Base-by-base conservation (phyloP, 2,797 vertebrate species). In the Arremon brunneinucha region DNA sequence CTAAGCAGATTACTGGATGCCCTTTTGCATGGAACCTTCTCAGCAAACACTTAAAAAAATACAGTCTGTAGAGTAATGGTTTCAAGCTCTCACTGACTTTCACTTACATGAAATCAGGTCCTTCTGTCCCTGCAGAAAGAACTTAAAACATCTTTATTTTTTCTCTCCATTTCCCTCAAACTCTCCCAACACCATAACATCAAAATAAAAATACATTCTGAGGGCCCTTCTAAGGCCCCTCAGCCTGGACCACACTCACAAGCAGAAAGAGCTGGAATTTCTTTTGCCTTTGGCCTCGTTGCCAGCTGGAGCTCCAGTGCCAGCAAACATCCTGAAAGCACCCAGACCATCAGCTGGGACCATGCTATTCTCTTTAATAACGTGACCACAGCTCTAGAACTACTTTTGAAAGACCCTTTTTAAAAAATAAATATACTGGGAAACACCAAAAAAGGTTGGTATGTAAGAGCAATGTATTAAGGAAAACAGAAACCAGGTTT, bases 161-260 rank as follows among this genome's bases (percentile, higher is more conserved):
- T 55, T 53, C n/a, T 59, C 9, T 12, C 6, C 30, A 3, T 30
- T 79, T 23, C 8, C 3, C 23, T 63, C 21, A 47, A 75, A 27
- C 8, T 8, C 26, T 83, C 22, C 6, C 13, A 64, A 46, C 27
- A 57, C 12, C 12, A 56, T 41, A 65, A 44, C 5, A 46, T 30
- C 43, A 56, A 69, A 21, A 65, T 18, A 34, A 43, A 65, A 41
- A 17, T 6, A 34, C 9, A 39, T 49, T 67, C 63, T 34, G 22
- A 57, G 23, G n/a, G 35, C 21, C 14, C 14, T 75, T 77, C 24
- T 47, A 70, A 68, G 35, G 11, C 12, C 5, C 17, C 12, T 70
- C 30, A 59, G 12, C 15, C 59, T 50, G 18, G 39, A 59, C 28
- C 6, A 14, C 0, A 1, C 6, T 74, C 5, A 1, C 0, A 2